Evolutionary conservation across 2,113 vertebrate species (phyloP).

Genomic region (zebrafish (Danio rerio)): DNA sequence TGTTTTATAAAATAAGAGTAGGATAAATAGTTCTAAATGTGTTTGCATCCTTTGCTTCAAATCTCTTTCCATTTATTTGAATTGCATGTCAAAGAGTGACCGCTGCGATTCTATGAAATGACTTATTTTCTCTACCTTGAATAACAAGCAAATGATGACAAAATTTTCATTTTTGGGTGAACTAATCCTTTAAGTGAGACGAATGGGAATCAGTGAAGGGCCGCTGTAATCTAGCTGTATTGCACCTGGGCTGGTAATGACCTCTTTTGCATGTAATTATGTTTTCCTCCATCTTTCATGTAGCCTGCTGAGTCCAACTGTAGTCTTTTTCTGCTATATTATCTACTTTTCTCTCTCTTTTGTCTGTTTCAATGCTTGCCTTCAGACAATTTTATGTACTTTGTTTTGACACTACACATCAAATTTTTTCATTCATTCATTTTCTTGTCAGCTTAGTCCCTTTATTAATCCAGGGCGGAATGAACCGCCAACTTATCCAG

Average conservation of each 20-base stretch:
- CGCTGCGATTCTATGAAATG: neutral
- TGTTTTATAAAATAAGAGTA: neutral
- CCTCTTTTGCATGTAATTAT: conserved; percentile 2
- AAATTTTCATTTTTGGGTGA: conserved; percentile 1
- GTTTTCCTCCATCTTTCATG: neutral
- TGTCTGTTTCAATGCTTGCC: neutral
- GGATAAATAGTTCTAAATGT: neutral
- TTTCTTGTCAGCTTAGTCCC: too few species aligned
- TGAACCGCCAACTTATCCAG: too few species aligned
- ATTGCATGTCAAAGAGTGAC: neutral
- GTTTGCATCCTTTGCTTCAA: neutral
- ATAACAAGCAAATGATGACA: neutral
- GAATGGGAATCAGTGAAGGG: neutral
- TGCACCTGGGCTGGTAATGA: too few species aligned
- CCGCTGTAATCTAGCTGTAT: neutral
- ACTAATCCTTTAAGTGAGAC: neutral
- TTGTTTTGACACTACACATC: neutral
- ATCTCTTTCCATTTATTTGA: neutral
- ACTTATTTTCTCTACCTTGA: neutral
- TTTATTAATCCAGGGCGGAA: too few species aligned
- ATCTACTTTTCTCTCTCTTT: neutral
- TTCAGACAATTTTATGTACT: neutral
- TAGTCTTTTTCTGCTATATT: too few species aligned
- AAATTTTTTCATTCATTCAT: too few species aligned
- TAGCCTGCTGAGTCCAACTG: neutral